These are phyloP conservation scores for Collichthys lucidus DNA, from an alignment of 2,113 vertebrate species.

Conservation along the genomic window DNA sequence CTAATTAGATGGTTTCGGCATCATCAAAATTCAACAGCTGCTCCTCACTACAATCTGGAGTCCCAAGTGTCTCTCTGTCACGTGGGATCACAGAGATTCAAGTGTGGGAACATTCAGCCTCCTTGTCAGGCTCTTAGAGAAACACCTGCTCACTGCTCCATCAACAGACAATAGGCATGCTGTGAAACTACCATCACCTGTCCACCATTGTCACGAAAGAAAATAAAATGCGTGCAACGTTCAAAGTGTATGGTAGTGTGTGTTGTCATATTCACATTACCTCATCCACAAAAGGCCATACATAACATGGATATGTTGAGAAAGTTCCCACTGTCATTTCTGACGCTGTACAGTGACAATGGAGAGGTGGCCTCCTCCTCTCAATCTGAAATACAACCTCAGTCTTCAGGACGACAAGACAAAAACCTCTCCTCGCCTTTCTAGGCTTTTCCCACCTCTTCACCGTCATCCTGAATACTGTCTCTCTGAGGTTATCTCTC, in stretches of 20 bases:
- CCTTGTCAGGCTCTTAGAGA: conserved; percentile 29
- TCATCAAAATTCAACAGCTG: conserved; percentile 9
- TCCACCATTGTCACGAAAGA: conserved; percentile 4
- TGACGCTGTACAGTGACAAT: conserved; percentile 21
- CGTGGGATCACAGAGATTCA: conserved; percentile 3
- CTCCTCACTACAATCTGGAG: background rate
- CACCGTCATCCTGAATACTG: conserved; percentile 22
- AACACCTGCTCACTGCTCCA: conserved; percentile 47
- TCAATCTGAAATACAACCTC: conserved; percentile 66
- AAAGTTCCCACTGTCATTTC: conserved; percentile 31
- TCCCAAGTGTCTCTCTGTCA: conserved; percentile 32
- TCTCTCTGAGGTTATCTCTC: conserved; percentile 39
- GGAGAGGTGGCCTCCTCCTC: conserved; percentile 19
- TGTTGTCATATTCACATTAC: background rate
- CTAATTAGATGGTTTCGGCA: background rate
- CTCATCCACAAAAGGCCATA: background rate
- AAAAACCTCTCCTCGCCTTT: conserved; percentile 34
- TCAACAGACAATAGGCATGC: conserved; percentile 22
- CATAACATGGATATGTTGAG: conserved; percentile 48
- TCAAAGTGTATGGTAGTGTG: background rate
- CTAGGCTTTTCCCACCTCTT: conserved; percentile 46
- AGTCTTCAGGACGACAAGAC: conserved; percentile 20
- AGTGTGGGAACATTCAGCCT: conserved; percentile 44
- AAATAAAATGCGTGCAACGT: background rate
- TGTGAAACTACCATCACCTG: conserved; percentile 10